Conservation (phyloP, 1,140 invertebrate species). For the Trichomalopsis sarcophagae region DNA sequence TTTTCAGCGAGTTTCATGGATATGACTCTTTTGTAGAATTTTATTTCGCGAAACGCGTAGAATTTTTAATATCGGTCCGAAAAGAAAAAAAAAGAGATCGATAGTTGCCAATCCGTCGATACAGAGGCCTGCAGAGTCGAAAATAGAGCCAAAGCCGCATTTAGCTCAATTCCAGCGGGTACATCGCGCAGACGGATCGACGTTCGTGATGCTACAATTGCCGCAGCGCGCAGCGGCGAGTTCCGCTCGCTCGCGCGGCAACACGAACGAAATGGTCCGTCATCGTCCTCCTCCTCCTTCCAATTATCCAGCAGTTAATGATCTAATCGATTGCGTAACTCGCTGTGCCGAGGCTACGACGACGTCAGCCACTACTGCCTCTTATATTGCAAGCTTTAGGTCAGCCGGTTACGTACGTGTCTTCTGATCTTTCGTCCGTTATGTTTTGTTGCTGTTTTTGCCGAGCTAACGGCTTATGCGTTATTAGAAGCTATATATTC, state of each 20-base stretch:
- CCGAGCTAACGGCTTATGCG: no score
- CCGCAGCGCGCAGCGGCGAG: neutral
- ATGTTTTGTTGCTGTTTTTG: no score
- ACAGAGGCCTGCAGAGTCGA: no score
- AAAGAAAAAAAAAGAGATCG: no score
- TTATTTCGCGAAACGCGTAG: no score
- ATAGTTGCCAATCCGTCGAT: no score
- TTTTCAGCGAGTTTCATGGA: neutral
- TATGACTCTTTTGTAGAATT: no score
- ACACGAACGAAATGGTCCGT: conserved; percentile 49
- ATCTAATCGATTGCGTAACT: conserved; percentile 61
- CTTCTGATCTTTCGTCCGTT: no score
- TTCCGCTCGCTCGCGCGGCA: conserved; percentile 26
- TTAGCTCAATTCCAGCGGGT: no score
- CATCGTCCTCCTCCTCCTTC: conserved; percentile 51
- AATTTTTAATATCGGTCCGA: no score
- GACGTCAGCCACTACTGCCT: conserved; percentile 31
- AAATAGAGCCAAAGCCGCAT: no score
- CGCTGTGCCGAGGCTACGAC: neutral
- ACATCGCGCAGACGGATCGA: neutral
- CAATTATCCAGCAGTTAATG: conserved; percentile 64
- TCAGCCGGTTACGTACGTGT: conserved; percentile 21
- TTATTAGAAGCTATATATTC: no score
- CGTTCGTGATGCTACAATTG: conserved; percentile 19
- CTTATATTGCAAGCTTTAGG: conserved; percentile 49